Evolutionary conservation across 2,888 invertebrate species (phyloP).

Genomic region (Gymnocheta viridis): DNA sequence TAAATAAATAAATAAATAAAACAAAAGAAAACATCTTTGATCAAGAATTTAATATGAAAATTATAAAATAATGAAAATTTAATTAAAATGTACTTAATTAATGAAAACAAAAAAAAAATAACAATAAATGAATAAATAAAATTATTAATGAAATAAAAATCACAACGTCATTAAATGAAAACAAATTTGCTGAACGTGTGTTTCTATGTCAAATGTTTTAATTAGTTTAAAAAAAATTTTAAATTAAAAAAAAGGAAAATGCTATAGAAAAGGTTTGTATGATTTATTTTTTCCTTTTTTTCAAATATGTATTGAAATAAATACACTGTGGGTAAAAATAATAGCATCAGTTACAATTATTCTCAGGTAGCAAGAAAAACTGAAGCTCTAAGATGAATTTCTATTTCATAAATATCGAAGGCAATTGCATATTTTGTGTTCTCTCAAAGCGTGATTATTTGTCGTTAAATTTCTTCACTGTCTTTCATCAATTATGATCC

Average conservation of each 20-base stretch:
- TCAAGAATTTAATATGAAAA: slow-evolving; percentile 52
- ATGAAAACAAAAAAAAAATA: slow-evolving; percentile 48
- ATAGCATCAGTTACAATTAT: too few relatives aligned
- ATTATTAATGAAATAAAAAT: slow-evolving; percentile 58
- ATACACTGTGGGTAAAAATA: too few relatives aligned
- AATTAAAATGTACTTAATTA: slow-evolving; percentile 69
- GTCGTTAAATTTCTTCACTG: too few relatives aligned
- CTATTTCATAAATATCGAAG: too few relatives aligned
- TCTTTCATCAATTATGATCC: too few relatives aligned
- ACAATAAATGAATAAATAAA: slow-evolving; percentile 60
- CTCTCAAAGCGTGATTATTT: too few relatives aligned
- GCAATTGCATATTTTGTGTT: too few relatives aligned
- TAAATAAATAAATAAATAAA: slow-evolving; percentile 6
- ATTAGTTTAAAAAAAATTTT: slow-evolving; percentile 71
- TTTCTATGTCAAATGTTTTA: slow-evolving; percentile 66
- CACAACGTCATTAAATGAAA: slow-evolving; percentile 63
- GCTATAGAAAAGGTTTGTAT: slow-evolving; percentile 28
- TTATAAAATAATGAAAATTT: slow-evolving; percentile 65
- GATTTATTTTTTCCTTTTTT: neutral
- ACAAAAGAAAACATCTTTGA: slow-evolving; percentile 53
- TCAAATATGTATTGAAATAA: too few relatives aligned
- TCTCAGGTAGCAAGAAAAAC: too few relatives aligned
- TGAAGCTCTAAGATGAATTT: too few relatives aligned
- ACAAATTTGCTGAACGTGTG: slow-evolving; percentile 71
- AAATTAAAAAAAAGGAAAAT: neutral